Evolutionary conservation across 2,888 invertebrate species (phyloP), one percentile per base, ranked within the genome.

Genomic region (Agrilus cyanescens): DNA sequence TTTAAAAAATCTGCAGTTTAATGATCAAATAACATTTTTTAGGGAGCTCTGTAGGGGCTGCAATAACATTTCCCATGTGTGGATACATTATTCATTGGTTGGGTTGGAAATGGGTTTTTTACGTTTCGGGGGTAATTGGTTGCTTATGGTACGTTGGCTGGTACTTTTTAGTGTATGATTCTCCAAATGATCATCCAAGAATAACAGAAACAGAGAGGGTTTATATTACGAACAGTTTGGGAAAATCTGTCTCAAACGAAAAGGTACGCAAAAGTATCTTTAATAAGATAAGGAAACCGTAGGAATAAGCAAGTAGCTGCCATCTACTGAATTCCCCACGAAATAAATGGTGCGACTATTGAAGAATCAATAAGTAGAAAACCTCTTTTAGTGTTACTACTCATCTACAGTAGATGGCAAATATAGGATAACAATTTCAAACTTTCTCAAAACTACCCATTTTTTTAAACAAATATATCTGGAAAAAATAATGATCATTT

Each of bases 91-190:
- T 78, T 40, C 73, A 73, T 45, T 63, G 66, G 54, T 74, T 73
- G 43, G 79, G 80, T 3, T 86, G 85, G 85, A 78, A 80, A 52
- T 73, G 75, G 49, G 81, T 80, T 1, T 85, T 84, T 59, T 76
- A 83, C 55, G 65, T 78, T 6, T 77, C 76, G 12, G 80, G 78
- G 7, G 52, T 69, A 1, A 53, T 80, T 4, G 80, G 78, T 4
- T 66, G 74, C 0, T 25, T 76, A 7, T 86, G 86, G 85, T 82
- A 72, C 54, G 49, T 69, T 1, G 68, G 71, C 20, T 83, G 83
- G 83, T 63, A 71, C 45, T 61, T 71, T 5, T 61, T 80, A 13
- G 78, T 79, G 0, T 78, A 71, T 50, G 80, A 82, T 53, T 72
- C 75, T 13, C 83, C 83, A 0, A 66, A 67, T 0, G 58, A 75